These are phyloP conservation scores for Thamnophis sirtalis DNA, from an alignment of 2,113 vertebrate genomes.

Conservation along the genomic window DNA sequence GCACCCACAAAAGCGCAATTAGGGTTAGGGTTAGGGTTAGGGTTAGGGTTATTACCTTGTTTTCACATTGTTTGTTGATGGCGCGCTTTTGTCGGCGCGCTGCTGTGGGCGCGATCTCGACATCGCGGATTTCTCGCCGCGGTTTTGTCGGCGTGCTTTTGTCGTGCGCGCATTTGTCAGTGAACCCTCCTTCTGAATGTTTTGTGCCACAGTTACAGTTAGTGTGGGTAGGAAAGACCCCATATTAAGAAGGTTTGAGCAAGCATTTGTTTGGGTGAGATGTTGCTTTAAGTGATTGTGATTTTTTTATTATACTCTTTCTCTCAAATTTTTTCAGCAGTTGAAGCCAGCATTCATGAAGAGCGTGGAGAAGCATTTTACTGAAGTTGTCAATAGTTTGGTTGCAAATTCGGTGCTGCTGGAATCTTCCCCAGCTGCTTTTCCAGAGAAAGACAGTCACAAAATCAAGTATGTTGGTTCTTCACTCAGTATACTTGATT, in stretches of 20 bases:
- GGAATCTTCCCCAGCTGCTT: slow-evolving; percentile 69
- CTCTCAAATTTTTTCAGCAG: slow-evolving; percentile 63
- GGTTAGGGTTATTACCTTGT: no score
- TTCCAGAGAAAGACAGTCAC: slow-evolving; percentile 74
- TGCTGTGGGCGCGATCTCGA: no score
- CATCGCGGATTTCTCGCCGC: no score
- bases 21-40: no score
- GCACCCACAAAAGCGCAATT: no score
- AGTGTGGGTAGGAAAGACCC: background rate
- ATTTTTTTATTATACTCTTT: background rate
- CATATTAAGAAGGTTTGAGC: background rate
- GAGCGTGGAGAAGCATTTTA: slow-evolving; percentile 86
- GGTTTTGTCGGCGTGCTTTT: no score
- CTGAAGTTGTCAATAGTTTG: slow-evolving; percentile 85
- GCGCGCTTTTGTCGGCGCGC: no score
- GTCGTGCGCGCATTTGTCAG: no score
- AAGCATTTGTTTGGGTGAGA: background rate
- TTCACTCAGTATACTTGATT: background rate
- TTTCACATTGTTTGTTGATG: no score
- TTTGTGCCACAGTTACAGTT: background rate
- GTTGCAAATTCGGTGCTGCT: slow-evolving; percentile 81
- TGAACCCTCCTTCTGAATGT: background rate
- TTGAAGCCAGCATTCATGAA: slow-evolving; percentile 87
- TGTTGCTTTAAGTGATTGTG: background rate
- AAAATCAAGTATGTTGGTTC: slow-evolving; percentile 74